Conservation (phyloP, 2,113 vertebrate genomes). For the Tamias sibiricus region DNA sequence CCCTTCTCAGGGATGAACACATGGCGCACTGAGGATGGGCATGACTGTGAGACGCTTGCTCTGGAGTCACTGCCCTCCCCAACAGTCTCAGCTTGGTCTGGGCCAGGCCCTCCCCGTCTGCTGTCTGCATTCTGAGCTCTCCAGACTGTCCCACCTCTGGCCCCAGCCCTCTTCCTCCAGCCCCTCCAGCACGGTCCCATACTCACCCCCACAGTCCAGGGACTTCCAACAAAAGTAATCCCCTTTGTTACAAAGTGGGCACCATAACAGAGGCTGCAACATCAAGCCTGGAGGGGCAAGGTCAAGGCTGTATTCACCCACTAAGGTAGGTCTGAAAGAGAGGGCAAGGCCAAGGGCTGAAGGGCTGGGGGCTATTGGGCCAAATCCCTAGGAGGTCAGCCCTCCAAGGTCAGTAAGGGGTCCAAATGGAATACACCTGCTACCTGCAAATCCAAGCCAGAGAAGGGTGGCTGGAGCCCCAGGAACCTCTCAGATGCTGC, state of each 20-base stretch:
- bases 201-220: slow-evolving; percentile 66
- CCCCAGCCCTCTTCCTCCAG: background rate
- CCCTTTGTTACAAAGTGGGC: slow-evolving; percentile 43
- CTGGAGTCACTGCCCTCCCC: background rate
- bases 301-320: background rate
- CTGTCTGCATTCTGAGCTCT: too few relatives aligned
- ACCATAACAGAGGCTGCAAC: slow-evolving; percentile 77
- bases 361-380: background rate
- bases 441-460: background rate
- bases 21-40: background rate
- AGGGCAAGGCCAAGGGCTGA: background rate
- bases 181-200: background rate
- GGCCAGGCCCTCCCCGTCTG: too few relatives aligned
- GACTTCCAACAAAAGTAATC: slow-evolving; percentile 61
- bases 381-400: background rate
- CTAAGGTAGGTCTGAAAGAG: background rate
- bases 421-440: background rate
- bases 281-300: slow-evolving; percentile 65
- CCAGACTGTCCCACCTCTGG: background rate
- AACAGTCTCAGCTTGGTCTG: too few relatives aligned
- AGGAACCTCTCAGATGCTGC: background rate
- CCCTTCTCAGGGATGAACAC: slow-evolving; percentile 36
- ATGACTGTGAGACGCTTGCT: background rate
- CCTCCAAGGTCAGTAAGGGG: background rate
- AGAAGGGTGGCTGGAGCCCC: background rate